A percentile compares a stretch with the other conserved stretches of the same genome.
Conservation (phyloP, 2,888 invertebrate species). For the Yponomeuta malinellus region DNA sequence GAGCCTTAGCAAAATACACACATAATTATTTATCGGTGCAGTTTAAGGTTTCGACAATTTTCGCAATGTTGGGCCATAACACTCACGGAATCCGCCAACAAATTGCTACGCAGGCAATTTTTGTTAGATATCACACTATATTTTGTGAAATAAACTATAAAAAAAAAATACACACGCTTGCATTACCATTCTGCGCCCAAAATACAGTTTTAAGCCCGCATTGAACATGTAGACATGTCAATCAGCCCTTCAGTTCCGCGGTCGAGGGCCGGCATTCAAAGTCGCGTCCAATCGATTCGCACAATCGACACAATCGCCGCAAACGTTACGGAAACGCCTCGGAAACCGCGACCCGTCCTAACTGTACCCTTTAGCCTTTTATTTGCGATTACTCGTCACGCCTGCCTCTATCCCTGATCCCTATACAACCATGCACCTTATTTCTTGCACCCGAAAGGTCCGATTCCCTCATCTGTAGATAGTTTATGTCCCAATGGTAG, state of each 20-base stretch:
- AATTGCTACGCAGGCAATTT: too few species aligned
- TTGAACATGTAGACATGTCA: conserved; percentile 29
- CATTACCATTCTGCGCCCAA: background rate
- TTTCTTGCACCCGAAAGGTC: background rate
- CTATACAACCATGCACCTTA: background rate
- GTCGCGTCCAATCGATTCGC: conserved; percentile 15
- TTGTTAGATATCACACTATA: too few species aligned
- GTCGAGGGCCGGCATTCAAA: conserved; percentile 16
- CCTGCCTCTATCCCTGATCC: conserved; percentile 2
- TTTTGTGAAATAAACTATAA: too few species aligned
- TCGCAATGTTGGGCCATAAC: background rate
- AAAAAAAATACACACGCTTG: background rate
- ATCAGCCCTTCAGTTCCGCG: conserved; percentile 28
- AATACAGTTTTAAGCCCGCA: conserved; percentile 7
- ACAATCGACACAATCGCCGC: conserved; percentile 49
- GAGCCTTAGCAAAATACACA: too few species aligned
- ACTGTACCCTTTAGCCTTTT: conserved; percentile 20
- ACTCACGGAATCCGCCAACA: background rate
- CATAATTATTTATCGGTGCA: too few species aligned
- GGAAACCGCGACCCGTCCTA: conserved; percentile 22
- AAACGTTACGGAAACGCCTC: conserved; percentile 42
- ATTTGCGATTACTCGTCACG: conserved; percentile 11
- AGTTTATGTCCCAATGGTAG: background rate
- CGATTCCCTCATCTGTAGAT: background rate
- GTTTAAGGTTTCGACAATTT: too few species aligned